A percentile compares a stretch with the other conserved stretches of the same genome.
Conservation (phyloP, 2,113 vertebrate genomes). For the Elanoides forficatus region DNA sequence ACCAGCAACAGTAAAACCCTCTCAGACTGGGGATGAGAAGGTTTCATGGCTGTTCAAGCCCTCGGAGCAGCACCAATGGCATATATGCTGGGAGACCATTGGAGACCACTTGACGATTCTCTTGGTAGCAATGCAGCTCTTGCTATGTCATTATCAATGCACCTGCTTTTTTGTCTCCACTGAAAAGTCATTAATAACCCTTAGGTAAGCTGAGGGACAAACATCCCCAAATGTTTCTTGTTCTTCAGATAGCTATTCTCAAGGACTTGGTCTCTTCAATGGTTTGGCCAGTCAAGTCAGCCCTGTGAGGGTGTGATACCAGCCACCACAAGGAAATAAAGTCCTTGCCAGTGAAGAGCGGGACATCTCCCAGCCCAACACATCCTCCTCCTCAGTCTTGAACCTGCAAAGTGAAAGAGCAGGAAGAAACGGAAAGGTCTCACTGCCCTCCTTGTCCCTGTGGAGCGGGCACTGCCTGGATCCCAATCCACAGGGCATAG, state of each 20-base stretch:
- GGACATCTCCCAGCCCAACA: not conserved
- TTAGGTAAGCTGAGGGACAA: not conserved
- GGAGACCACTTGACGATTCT: not conserved
- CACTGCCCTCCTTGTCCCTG: fast-evolving
- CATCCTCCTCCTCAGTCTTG: not conserved
- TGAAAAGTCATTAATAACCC: not conserved
- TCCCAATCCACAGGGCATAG: not conserved
- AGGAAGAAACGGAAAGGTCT: not conserved
- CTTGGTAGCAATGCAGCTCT: not conserved
- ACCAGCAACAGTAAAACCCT: not conserved
- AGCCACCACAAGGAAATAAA: not conserved
- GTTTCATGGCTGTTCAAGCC: not conserved
- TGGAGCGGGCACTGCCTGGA: not conserved
- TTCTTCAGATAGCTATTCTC: not conserved
- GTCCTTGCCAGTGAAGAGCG: not conserved
- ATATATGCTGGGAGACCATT: not conserved
- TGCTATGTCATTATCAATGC: not conserved
- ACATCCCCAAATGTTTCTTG: not conserved
- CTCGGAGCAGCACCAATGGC: fast-evolving
- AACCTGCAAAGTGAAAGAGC: not conserved
- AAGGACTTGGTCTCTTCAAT: not conserved
- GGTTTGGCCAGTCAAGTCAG: not conserved
- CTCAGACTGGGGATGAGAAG: not conserved
- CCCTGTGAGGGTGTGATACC: not conserved
- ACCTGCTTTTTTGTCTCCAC: not conserved